A percentile compares a stretch with the other conserved stretches of the same genome.
These are phyloP conservation scores for Mohoua ochrocephala DNA, from an alignment of 2,113 vertebrate species.

Conservation along the genomic window DNA sequence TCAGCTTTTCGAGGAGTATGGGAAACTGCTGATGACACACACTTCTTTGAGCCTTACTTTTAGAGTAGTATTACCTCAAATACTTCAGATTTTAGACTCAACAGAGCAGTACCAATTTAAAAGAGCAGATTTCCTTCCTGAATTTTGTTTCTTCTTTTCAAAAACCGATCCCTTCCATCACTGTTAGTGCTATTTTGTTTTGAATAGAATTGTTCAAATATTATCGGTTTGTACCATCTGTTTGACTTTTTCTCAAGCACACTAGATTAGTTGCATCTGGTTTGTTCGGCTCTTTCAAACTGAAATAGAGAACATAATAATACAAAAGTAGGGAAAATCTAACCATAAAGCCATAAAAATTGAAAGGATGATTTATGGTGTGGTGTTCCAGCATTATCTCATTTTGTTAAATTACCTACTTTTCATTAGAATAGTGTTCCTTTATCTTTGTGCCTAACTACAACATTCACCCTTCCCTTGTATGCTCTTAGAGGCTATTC, in stretches of 20 bases:
- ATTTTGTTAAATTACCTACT: constrained; percentile 13
- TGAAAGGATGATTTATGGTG: neutral
- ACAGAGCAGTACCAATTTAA: neutral
- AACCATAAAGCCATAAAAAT: constrained; percentile 25
- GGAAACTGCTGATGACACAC: neutral
- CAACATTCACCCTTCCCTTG: neutral
- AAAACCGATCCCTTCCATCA: neutral
- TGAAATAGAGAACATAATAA: neutral
- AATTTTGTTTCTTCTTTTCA: neutral
- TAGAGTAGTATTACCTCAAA: neutral
- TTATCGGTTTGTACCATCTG: neutral
- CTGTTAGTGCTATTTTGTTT: neutral
- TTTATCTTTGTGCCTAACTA: neutral
- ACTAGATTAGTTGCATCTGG: neutral
- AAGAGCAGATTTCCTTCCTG: neutral
- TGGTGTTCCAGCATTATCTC: neutral
- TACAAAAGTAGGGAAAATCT: neutral
- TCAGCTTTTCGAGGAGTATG: neutral
- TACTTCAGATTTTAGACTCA: neutral
- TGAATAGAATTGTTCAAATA: neutral
- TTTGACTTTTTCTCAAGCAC: neutral
- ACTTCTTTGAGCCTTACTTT: neutral
- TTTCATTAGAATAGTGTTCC: constrained; percentile 7
- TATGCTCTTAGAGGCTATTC: constrained; percentile 4
- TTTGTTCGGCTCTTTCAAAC: neutral